phyloP scores from a whole-genome alignment of 2,113 vertebrate genomes.

The Illadopsis cleaveri region DNA sequence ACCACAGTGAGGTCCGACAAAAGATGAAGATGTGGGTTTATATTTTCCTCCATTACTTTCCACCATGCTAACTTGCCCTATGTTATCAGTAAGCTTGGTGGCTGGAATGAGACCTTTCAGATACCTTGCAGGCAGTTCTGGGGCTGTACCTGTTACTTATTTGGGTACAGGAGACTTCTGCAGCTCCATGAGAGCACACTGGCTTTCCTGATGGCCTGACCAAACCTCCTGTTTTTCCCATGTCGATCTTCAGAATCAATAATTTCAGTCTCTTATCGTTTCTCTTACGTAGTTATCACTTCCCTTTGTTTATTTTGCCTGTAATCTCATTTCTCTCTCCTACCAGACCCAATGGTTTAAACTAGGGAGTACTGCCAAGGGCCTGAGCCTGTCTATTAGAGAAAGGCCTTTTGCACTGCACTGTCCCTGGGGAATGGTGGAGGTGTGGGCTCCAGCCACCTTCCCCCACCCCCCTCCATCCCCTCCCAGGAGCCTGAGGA shows the following conservation, averaged over 20 bases:
- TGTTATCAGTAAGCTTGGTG: background rate
- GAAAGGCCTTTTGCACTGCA: background rate
- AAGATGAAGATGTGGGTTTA: background rate
- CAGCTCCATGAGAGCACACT: background rate
- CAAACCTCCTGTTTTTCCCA: background rate
- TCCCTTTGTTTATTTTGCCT: background rate
- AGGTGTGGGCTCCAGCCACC: background rate
- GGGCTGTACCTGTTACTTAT: accelerated
- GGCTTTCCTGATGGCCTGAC: background rate
- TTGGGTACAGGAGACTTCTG: background rate
- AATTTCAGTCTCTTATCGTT: background rate
- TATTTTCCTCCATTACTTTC: background rate
- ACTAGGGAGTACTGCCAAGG: background rate
- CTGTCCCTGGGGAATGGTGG: background rate
- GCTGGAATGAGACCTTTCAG: background rate
- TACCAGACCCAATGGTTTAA: background rate
- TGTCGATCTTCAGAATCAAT: background rate
- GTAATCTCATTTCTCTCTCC: background rate
- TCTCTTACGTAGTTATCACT: background rate
- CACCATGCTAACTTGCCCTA: background rate
- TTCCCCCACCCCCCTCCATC: background rate
- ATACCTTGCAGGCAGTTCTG: background rate
- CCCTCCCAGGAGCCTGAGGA: background rate
- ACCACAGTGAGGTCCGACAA: background rate
- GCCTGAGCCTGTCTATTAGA: background rate